Base-by-base conservation (phyloP, 2,113 vertebrate genomes). In the Nesogale talazaci region DNA sequence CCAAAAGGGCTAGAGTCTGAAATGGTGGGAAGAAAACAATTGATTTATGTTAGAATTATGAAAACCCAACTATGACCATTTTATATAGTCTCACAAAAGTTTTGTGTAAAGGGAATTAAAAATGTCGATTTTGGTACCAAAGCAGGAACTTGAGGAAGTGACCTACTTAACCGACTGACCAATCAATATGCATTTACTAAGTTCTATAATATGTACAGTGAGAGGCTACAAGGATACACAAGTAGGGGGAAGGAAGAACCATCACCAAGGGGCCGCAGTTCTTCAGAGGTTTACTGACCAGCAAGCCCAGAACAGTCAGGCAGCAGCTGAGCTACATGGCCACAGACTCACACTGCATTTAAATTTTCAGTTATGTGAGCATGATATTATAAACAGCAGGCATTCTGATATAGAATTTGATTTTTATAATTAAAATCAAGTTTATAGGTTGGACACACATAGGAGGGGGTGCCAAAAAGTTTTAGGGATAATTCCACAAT, bases 1-100 rank as follows among this genome's bases (percentile, higher is more conserved):
- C 99, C 97, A 99, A 98, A 94, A 99, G 98, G 52, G 99, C 99
- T 80, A 99, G 97, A 8, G 99, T 99, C 99, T 99, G 97, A 96
- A 98, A 97, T 70, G 87, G 74, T 52, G 96, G 83, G 86, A 96
- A 96, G 22, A 90, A n/a, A 95, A 91, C 46, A 80, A 92, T 83
- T 95, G 82, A 27, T 82, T 94, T 78, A 92, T 40, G 94, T 67
- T 92, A 83, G 96, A 96, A 96, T 81, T 52, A 94, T 79, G 56
- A 92, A 94, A 78, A 92, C 56, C 0, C 19, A 92, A 17, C 10
- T 87, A 92, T 94, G 81, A 52, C 34, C 46, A 92, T 23, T 89
- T 15, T 0, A 80, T 42, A 83, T 34, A 92, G 10, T 78, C 59
- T 74, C 89, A 76, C 15, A 70, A 77, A 82, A 17, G 75, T 92